phyloP scores from a whole-genome alignment of 2,113 vertebrate species.

The Oncorhynchus mykiss region DNA sequence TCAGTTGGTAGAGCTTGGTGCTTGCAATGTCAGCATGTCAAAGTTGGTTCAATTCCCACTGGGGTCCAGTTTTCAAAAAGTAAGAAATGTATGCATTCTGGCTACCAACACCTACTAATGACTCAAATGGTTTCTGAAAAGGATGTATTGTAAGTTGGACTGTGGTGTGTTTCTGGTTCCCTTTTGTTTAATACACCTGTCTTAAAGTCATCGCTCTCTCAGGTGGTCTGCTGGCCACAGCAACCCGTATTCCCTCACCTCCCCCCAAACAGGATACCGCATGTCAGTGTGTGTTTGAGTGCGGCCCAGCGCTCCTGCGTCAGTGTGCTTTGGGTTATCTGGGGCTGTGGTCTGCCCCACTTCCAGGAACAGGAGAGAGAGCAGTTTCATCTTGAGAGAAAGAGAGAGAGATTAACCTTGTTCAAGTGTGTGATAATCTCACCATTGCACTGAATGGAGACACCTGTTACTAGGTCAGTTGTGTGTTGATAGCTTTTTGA shows the following conservation, averaged over 20 bases:
- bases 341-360: conserved; percentile 75
- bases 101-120: too few species aligned
- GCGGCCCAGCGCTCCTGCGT: conserved; percentile 53
- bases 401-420: conserved; percentile 11
- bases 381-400: conserved; percentile 72
- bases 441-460: not conserved
- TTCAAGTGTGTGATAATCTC: conserved; percentile 9
- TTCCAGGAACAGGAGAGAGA: conserved; percentile 76
- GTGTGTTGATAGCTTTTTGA: not conserved
- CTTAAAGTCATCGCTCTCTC: conserved; percentile 23
- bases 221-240: conserved; percentile 59
- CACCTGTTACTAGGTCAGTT: not conserved
- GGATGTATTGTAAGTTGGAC: too few species aligned
- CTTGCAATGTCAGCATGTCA: too few species aligned
- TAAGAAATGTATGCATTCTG: too few species aligned
- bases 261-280: conserved; percentile 67
- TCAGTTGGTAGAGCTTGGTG: too few species aligned
- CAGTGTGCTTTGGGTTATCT: conserved; percentile 39
- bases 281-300: conserved; percentile 35
- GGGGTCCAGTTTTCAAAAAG: too few species aligned
- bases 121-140: too few species aligned
- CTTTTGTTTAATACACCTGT: too few species aligned
- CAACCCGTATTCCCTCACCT: conserved; percentile 40
- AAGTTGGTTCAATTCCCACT: too few species aligned
- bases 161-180: too few species aligned